These are phyloP conservation scores for Valencia hispanica DNA, from an alignment of 2,797 vertebrate genomes.

Conservation along the genomic window DNA sequence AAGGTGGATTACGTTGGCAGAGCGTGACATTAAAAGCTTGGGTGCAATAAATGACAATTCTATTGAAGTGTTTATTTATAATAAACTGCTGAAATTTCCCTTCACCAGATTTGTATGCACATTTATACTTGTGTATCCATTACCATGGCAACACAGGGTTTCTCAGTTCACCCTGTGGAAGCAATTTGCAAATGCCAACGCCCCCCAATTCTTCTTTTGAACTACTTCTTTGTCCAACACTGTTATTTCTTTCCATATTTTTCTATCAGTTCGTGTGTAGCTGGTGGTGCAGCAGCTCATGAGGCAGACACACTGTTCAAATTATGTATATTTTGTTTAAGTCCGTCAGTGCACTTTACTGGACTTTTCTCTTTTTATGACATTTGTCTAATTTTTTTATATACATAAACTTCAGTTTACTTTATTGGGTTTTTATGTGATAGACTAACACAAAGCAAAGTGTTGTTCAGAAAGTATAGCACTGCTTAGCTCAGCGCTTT, in stretches of 20 bases:
- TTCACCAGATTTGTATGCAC: constrained; percentile 55
- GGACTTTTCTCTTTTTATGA: constrained; percentile 2
- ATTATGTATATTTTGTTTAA: neutral
- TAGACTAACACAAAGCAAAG: neutral
- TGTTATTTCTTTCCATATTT: constrained; percentile 38
- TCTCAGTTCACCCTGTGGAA: constrained; percentile 40
- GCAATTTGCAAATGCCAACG: constrained; percentile 49
- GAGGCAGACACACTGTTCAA: constrained; percentile 5
- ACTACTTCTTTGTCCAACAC: constrained; percentile 35
- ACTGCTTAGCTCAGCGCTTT: neutral
- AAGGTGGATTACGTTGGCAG: constrained; percentile 39
- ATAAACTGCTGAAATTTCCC: constrained; percentile 43
- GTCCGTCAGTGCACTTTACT: constrained; percentile 11
- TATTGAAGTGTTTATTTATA: constrained; percentile 49
- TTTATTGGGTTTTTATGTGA: neutral
- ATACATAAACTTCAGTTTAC: neutral
- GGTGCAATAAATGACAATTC: constrained; percentile 33
- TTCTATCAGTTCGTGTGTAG: constrained; percentile 6
- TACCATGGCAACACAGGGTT: constrained; percentile 73
- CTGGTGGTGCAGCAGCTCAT: constrained; percentile 23
- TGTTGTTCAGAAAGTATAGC: neutral
- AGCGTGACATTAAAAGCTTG: constrained; percentile 39
- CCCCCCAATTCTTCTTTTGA: constrained; percentile 10
- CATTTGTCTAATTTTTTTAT: neutral
- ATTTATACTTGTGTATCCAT: constrained; percentile 52